phyloP scores from a whole-genome alignment of 64 coral and sea anemone genomes.

The Actinia equina region DNA sequence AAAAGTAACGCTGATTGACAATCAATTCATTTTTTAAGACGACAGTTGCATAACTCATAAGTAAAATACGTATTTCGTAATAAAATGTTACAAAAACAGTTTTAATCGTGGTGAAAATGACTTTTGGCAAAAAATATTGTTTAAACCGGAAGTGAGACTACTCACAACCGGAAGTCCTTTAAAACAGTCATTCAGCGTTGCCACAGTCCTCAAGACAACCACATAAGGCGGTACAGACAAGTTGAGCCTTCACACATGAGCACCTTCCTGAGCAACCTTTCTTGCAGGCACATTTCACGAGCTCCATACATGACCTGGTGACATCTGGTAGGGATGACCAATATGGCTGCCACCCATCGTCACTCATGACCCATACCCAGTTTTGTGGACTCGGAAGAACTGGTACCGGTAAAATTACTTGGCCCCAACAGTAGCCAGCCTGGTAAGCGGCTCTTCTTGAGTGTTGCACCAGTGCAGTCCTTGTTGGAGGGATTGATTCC shows the following conservation, averaged over 20 bases:
- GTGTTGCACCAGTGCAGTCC: neutral
- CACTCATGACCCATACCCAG: conserved; percentile 42
- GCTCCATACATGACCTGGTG: conserved; percentile 42
- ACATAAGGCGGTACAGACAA: conserved; percentile 33
- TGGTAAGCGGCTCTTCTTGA: neutral
- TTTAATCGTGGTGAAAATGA: neutral
- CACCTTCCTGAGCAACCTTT: conserved; percentile 44
- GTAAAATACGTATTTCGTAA: neutral
- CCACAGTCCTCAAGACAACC: conserved; percentile 24
- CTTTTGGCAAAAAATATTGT: neutral
- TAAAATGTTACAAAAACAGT: neutral
- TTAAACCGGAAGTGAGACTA: conserved; percentile 16
- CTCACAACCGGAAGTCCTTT: conserved; percentile 5
- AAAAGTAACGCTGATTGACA: neutral
- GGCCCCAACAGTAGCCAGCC: conserved; percentile 38
- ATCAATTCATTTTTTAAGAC: neutral
- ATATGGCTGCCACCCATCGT: conserved; percentile 56
- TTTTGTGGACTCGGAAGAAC: conserved; percentile 47
- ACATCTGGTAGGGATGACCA: conserved; percentile 52
- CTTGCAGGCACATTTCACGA: conserved; percentile 51
- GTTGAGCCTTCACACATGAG: conserved; percentile 22
- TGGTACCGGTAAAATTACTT: conserved; percentile 50
- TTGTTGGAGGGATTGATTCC: conserved; percentile 13
- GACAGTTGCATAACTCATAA: neutral
- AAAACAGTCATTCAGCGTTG: conserved; percentile 6